These are phyloP conservation scores for Trissolcus japonicus DNA, from an alignment of 2,888 invertebrate species.

Conservation along the genomic window DNA sequence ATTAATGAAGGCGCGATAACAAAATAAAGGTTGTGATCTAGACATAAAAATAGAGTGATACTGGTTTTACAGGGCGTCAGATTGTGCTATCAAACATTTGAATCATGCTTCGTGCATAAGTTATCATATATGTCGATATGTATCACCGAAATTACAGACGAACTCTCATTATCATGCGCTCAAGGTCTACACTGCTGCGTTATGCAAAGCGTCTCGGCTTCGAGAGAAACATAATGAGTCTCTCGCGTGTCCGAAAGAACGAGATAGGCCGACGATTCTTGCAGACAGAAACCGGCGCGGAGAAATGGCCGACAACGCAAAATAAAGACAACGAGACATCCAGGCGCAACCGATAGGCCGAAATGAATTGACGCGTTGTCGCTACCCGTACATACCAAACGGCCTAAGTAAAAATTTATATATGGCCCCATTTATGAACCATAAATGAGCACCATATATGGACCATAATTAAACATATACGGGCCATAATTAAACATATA, in stretches of 20 bases:
- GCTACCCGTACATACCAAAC: slow-evolving; percentile 17
- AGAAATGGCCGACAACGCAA: slow-evolving; percentile 40
- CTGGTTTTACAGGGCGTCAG: slow-evolving; percentile 40
- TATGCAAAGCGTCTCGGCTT: slow-evolving; percentile 57
- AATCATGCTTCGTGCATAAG: slow-evolving; percentile 38
- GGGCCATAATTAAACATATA: too few relatives aligned
- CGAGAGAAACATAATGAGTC: slow-evolving; percentile 53
- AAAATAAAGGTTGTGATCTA: slow-evolving; percentile 36
- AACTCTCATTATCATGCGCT: slow-evolving; percentile 57
- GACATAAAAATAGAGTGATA: slow-evolving; percentile 34
- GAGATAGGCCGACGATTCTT: slow-evolving; percentile 50
- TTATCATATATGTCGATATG: slow-evolving; percentile 52
- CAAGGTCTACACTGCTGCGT: slow-evolving; percentile 53
- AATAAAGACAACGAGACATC: slow-evolving; percentile 38
- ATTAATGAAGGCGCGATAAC: slow-evolving; percentile 21
- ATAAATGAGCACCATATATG: too few relatives aligned
- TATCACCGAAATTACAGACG: slow-evolving; percentile 56
- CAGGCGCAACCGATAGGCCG: slow-evolving; percentile 47
- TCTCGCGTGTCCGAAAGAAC: slow-evolving; percentile 56
- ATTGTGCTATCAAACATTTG: slow-evolving; percentile 40
- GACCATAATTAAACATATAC: too few relatives aligned
- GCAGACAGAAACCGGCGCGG: slow-evolving; percentile 51
- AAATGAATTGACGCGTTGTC: slow-evolving; percentile 50
- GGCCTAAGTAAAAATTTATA: too few relatives aligned
- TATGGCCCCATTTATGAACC: too few relatives aligned